phyloP scores from a whole-genome alignment of 2,888 invertebrate genomes.

The Bedellia somnulentella region DNA sequence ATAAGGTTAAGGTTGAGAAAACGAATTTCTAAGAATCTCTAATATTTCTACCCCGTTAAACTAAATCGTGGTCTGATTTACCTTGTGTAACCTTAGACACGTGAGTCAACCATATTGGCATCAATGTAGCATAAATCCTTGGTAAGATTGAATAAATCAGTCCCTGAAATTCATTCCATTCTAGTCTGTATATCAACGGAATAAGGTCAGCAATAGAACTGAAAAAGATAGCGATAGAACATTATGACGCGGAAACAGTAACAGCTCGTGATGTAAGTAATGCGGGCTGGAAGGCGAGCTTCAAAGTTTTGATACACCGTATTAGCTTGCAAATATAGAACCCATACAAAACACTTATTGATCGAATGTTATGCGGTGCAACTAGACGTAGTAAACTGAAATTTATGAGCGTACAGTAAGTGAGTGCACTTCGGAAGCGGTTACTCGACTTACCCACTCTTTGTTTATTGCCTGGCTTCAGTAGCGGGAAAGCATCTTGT shows the following conservation, averaged over 20 bases:
- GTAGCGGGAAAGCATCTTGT: conserved; percentile 30
- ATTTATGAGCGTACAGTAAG: conserved; percentile 47
- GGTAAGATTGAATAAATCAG: conserved; percentile 2
- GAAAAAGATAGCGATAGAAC: no score
- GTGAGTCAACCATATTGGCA: conserved; percentile 24
- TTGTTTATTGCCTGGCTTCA: conserved; percentile 53
- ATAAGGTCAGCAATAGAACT: no score
- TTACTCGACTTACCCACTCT: conserved; percentile 32
- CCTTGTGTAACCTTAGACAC: conserved; percentile 29
- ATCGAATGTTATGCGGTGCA: conserved; percentile 51
- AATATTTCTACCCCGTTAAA: no score
- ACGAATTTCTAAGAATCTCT: no score
- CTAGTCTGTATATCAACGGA: no score
- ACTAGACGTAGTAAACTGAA: conserved; percentile 57
- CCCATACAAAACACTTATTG: conserved; percentile 57
- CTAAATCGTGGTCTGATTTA: conserved; percentile 29
- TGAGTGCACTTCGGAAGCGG: conserved; percentile 37
- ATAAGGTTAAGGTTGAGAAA: no score
- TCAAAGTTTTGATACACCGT: conserved; percentile 46
- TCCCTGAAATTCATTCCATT: no score
- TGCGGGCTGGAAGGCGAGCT: conserved; percentile 35
- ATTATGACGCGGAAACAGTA: no score
- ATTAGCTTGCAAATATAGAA: conserved; percentile 58
- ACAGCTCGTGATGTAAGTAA: conserved; percentile 30
- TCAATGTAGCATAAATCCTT: conserved; percentile 17